Conservation (phyloP, 2,113 vertebrate genomes). For the Antechinus stuartii region DNA sequence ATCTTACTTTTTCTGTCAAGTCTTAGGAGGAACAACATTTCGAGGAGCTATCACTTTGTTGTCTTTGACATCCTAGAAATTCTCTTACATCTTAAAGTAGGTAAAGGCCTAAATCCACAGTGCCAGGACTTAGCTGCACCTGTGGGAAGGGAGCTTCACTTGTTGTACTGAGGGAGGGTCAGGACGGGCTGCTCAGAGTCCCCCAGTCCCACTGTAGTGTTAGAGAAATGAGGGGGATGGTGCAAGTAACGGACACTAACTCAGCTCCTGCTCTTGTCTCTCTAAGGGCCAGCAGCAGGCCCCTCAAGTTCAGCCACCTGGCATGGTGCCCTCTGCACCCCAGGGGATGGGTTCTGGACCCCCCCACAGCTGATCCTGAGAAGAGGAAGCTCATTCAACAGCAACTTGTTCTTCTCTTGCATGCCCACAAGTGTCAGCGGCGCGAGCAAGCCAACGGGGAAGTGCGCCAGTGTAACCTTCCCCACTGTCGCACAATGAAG, state of each 20-base stretch:
- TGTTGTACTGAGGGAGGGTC: too few species aligned
- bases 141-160: neutral
- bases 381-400: slow-evolving; percentile 99
- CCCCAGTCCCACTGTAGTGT: neutral
- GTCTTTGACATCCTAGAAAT: neutral
- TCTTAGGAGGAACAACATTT: neutral
- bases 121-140: neutral
- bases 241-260: neutral
- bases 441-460: slow-evolving; percentile 97
- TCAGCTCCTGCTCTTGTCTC: neutral
- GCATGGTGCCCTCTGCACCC: slow-evolving; percentile 88
- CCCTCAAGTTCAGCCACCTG: slow-evolving; percentile 85
- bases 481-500: slow-evolving; percentile 99
- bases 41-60: neutral
- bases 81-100: neutral
- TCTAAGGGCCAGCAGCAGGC: slow-evolving; percentile 86
- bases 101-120: neutral
- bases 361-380: slow-evolving; percentile 95
- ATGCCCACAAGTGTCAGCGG: slow-evolving; percentile 98
- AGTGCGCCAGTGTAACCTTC: slow-evolving; percentile 96
- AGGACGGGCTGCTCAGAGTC: too few species aligned
- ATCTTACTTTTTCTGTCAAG: neutral
- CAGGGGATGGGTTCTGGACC: slow-evolving; percentile 92
- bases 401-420: slow-evolving; percentile 96
- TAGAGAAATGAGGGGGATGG: neutral